phyloP scores from a whole-genome alignment of 2,113 vertebrate genomes.

The Blennius ocellaris region DNA sequence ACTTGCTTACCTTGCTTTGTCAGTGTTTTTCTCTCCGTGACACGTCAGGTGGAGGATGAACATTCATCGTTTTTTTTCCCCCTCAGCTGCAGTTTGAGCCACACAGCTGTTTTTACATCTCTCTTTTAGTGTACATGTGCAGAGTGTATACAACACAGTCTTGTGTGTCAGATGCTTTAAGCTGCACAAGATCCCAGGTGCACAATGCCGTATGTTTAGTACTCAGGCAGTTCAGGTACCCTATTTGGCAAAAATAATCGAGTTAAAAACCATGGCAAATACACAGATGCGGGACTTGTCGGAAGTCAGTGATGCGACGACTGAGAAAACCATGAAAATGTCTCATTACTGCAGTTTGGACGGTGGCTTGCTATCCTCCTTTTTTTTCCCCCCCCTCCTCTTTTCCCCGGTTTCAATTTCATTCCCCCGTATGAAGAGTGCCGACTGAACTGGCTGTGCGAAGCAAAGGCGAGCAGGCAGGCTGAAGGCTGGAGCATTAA shows the following conservation, averaged over 20 bases:
- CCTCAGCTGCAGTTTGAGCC: slow-evolving; percentile 2
- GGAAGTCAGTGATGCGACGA: slow-evolving; percentile 35
- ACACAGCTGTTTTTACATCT: not conserved
- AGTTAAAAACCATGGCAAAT: slow-evolving; percentile 3
- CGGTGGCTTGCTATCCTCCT: slow-evolving; percentile 33
- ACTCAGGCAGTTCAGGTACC: slow-evolving; percentile 11
- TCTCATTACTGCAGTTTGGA: slow-evolving; percentile 55
- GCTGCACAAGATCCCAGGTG: slow-evolving; percentile 7
- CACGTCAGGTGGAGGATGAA: slow-evolving; percentile 7
- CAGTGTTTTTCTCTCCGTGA: slow-evolving; percentile 29
- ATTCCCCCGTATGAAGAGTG: slow-evolving; percentile 42
- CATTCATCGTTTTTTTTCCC: slow-evolving; percentile 9
- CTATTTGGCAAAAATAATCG: slow-evolving; percentile 10
- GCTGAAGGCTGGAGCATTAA: slow-evolving; percentile 73
- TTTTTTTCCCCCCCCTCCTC: not conserved
- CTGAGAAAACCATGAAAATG: slow-evolving; percentile 33
- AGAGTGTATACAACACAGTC: not conserved
- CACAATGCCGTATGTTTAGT: slow-evolving; percentile 4
- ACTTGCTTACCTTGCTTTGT: slow-evolving; percentile 30
- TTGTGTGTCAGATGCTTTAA: slow-evolving; percentile 35
- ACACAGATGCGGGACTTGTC: slow-evolving; percentile 30
- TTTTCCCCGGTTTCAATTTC: slow-evolving; percentile 48
- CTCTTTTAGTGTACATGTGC: too few relatives aligned
- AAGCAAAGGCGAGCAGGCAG: slow-evolving; percentile 59
- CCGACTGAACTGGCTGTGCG: slow-evolving; percentile 58